A percentile compares a stretch with the other conserved stretches of the same genome.
Conservation (phyloP, 1,140 invertebrate species). For the Drosophila nigromelanica region DNA sequence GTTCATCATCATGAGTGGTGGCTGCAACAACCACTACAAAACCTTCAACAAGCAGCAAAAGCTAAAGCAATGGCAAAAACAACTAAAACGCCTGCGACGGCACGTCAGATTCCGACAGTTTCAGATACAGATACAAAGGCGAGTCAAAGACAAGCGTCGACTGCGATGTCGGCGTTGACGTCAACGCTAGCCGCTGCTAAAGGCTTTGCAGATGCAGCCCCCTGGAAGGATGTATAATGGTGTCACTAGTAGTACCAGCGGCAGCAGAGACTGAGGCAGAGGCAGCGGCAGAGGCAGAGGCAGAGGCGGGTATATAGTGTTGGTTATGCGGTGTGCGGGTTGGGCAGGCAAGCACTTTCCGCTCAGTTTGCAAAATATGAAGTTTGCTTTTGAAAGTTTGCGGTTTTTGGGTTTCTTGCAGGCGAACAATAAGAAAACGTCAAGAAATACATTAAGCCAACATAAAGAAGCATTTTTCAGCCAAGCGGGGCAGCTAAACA, state of each 20-base stretch:
- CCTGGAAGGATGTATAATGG: slow-evolving; percentile 40
- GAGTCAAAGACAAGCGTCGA: slow-evolving; percentile 21
- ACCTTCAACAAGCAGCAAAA: slow-evolving; percentile 35
- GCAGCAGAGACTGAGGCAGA: background rate
- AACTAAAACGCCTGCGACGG: slow-evolving; percentile 37
- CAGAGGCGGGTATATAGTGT: slow-evolving; percentile 16
- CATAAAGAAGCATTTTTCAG: slow-evolving; percentile 62
- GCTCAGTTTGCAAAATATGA: slow-evolving; percentile 70
- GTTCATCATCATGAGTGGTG: slow-evolving; percentile 62
- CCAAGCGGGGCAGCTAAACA: slow-evolving; percentile 45
- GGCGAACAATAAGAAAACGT: slow-evolving; percentile 65
- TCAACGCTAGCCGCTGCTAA: background rate
- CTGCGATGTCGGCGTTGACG: slow-evolving; percentile 7
- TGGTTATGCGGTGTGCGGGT: slow-evolving; percentile 16
- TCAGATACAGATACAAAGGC: slow-evolving; percentile 46
- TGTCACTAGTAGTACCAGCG: slow-evolving; percentile 43
- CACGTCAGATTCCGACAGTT: slow-evolving; percentile 48
- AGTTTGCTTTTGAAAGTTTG: slow-evolving; percentile 69
- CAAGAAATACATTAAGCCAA: slow-evolving; percentile 68
- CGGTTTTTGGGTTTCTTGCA: slow-evolving; percentile 62
- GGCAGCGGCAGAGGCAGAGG: background rate
- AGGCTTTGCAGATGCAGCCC: slow-evolving; percentile 21
- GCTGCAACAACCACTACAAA: slow-evolving; percentile 43
- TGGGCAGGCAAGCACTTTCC: slow-evolving; percentile 45
- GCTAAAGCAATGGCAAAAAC: slow-evolving; percentile 12